Evolutionary conservation across 2,113 vertebrate genomes (phyloP).

Genomic region (Leucopsar rothschildi): DNA sequence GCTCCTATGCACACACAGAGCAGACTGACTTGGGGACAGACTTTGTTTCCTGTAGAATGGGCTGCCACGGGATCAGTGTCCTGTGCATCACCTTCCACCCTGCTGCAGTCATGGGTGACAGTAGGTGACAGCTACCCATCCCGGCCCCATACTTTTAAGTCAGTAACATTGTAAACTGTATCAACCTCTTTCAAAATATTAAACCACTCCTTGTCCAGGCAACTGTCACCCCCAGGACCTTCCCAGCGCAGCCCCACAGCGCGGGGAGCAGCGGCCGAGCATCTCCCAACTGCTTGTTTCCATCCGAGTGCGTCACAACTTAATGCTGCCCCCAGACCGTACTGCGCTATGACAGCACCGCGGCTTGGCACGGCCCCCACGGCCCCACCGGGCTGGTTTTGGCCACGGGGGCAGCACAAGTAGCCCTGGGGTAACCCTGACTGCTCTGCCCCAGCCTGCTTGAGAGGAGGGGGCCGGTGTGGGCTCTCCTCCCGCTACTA

Average conservation of each 20-base stretch:
- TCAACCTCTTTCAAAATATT: background rate
- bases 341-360: conserved; percentile 28
- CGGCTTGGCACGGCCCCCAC: background rate
- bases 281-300: conserved; percentile 3
- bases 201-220: background rate
- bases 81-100: background rate
- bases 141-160: background rate
- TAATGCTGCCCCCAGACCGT: conserved; percentile 50
- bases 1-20: background rate
- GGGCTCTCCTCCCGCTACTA: background rate
- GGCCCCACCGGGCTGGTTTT: background rate
- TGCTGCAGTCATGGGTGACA: background rate
- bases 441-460: background rate
- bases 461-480: accelerated
- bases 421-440: background rate
- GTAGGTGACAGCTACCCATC: background rate
- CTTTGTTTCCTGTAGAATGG: background rate
- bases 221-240: background rate
- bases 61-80: background rate
- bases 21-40: background rate
- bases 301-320: conserved; percentile 59
- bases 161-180: background rate
- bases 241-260: background rate
- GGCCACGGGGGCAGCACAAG: background rate
- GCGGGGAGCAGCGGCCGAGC: background rate